Conservation (phyloP, 2,888 invertebrate genomes). For the Neria commutata region DNA sequence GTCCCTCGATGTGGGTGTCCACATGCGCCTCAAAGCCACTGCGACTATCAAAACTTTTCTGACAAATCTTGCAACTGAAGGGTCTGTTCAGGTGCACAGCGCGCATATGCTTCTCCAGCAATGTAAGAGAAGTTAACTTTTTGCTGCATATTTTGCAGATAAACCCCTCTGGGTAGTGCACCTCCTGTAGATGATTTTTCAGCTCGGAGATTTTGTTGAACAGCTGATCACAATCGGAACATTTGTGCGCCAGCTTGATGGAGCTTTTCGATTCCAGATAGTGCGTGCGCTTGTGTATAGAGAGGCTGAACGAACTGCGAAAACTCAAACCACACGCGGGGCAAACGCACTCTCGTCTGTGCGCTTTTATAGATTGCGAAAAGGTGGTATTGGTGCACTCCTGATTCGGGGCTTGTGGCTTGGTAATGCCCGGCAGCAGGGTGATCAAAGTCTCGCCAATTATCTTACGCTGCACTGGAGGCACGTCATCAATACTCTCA, state of each 20-base stretch:
- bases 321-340: slow-evolving; percentile 36
- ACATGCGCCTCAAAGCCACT: slow-evolving; percentile 32
- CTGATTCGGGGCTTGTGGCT: too few species aligned
- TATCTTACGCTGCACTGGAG: slow-evolving; percentile 25
- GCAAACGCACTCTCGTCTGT: slow-evolving; percentile 20
- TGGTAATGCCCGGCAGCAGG: slow-evolving; percentile 30
- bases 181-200: slow-evolving; percentile 33
- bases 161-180: slow-evolving; percentile 37
- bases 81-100: slow-evolving; percentile 32
- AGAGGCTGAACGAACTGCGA: slow-evolving; percentile 34
- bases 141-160: slow-evolving; percentile 36
- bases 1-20: slow-evolving; percentile 28
- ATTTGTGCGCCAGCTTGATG: slow-evolving; percentile 36
- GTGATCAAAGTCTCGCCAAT: slow-evolving; percentile 39
- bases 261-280: slow-evolving; percentile 35
- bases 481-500: background rate
- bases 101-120: slow-evolving; percentile 36
- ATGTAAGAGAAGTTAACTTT: slow-evolving; percentile 27
- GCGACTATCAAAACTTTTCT: slow-evolving; percentile 30
- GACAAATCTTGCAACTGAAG: slow-evolving; percentile 33
- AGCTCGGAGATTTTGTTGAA: slow-evolving; percentile 36
- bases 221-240: slow-evolving; percentile 35
- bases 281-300: slow-evolving; percentile 36
- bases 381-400: background rate
- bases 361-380: background rate